Base-by-base conservation (phyloP, 1,140 invertebrate genomes). In the Trichonephila clavata region DNA sequence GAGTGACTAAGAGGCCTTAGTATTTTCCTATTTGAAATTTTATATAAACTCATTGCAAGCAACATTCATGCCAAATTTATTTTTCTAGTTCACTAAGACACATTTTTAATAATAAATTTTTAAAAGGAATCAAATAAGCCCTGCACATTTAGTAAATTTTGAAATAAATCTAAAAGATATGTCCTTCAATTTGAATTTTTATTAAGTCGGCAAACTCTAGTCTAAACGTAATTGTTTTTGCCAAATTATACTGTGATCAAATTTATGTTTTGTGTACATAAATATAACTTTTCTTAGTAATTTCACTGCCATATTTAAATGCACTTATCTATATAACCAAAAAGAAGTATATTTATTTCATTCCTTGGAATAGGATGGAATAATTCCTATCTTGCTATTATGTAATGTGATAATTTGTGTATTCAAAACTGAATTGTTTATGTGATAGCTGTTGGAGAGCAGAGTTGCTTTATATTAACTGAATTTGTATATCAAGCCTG, bases 191-290 rank as follows among this genome's bases (percentile, higher is more conserved):
- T 50, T 50, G 50, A 50, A 50, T 50, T 50, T 63, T 63, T 63
- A 21, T 21, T 63, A 14, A 39, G 24, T 84, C 20, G 50, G 32
- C 27, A 60, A 86, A 21, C 16, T 87, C 86, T 87, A 87, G 86
- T 87, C 86, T 65, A 63, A 39, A 61, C 21, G 63, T 86, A 59
- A 21, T 84, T 84, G 21, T 87, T 83, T 61, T 57, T 87, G 86
- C 86, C 86, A 87, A 87, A 87, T 87, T 87, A 21, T 27, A 18
- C 86, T 87, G 86, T 87, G 86, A 87, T 87, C 60, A 87, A 7
- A 63, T 27, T 43, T 57, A 8, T 63, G 10, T 83, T 83, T 50
- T 81, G 20, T 83, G 81, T 83, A 16, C 8, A n/a, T 87, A 14
- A 63, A 27, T 21, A 27, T 21, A 63, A 7, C 27, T 87, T 61